Base-by-base conservation (phyloP, 2,888 invertebrate species). In the Malachius bipustulatus region DNA sequence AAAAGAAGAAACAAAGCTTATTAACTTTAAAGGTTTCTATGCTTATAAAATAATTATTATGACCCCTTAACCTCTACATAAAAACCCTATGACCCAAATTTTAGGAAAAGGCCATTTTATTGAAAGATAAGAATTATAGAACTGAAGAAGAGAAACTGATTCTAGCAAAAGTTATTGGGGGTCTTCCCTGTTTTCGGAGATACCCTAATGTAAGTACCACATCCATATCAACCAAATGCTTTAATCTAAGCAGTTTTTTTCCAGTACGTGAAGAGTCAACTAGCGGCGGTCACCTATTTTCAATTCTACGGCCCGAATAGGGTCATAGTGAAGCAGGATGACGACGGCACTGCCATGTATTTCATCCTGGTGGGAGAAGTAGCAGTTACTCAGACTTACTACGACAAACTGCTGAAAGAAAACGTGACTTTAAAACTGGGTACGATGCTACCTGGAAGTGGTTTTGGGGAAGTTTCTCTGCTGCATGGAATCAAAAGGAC, bases 391-490 rank as follows among this genome's bases (percentile, higher is more conserved):
- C 69, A 68, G 37, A 56, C 63, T 47, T 50, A 64, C 1, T 69
- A 53, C 36, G 75, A 77, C 43, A 65, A 65, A 34, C 48, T 71
- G 14, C 49, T 68, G 2, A 62, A 69, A 12, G 55, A 65, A 47
- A 46, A 59, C 27, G 50, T 66, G 1, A 64, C 64, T 0, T 57
- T 64, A 12, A 67, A 70, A 10, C 57, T 72, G 6, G 71, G 70
- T 3, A 52, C 51, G 1, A 64, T 76, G 58, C 64, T 64, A 14
- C 42, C 67, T 1, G 78, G 77, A 0, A 72, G 71, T 35, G 70
- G 72, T 65, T 77, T 79, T 46, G 79, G 79, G 1, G 77, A 78
- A 56, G 69, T 75, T n/a, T 73, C 76, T 1, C 54, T 79, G 19
- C 52, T 79, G 34, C 74, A 77, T 45, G 65, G 66, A 14, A 67